These are phyloP conservation scores for Alligator mississippiensis DNA, from an alignment of 2,113 vertebrate genomes.

Conservation along the genomic window DNA sequence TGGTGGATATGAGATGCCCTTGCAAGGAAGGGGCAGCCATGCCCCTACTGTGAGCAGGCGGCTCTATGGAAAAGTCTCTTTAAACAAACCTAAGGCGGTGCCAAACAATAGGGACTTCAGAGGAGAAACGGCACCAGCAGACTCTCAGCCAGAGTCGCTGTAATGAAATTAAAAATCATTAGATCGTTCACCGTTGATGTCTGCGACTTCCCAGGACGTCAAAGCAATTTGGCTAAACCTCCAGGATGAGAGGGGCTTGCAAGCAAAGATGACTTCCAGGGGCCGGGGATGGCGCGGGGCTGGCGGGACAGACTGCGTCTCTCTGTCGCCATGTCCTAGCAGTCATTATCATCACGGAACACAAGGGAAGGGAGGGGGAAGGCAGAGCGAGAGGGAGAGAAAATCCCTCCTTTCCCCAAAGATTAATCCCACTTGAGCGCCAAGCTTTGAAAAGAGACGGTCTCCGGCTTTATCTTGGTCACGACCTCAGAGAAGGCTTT, in stretches of 20 bases:
- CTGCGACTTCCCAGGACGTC: constrained; percentile 80
- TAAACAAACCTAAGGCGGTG: constrained; percentile 55
- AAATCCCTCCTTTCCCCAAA: background rate
- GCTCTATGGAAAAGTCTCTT: constrained; percentile 71
- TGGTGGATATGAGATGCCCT: no score
- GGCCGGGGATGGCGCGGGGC: constrained; percentile 68
- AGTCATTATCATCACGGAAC: constrained; percentile 47
- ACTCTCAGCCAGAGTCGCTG: constrained; percentile 74
- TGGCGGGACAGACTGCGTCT: constrained; percentile 78
- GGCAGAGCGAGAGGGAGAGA: background rate
- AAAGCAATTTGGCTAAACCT: constrained; percentile 88
- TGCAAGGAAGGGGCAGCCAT: background rate
- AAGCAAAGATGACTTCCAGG: constrained; percentile 50
- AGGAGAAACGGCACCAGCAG: constrained; percentile 55
- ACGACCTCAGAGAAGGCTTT: no score
- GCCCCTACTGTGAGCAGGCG: constrained; percentile 65
- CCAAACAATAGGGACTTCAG: constrained; percentile 59
- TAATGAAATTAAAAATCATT: constrained; percentile 87
- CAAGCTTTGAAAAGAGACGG: background rate
- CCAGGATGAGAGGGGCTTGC: constrained; percentile 74
- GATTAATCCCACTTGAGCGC: constrained; percentile 56
- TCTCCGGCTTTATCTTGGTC: background rate
- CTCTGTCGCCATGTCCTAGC: constrained; percentile 77
- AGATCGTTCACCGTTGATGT: constrained; percentile 81
- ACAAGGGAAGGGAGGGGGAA: background rate